Base-by-base conservation (phyloP, 2,797 vertebrate species). In the Halcyon chelicuti region DNA sequence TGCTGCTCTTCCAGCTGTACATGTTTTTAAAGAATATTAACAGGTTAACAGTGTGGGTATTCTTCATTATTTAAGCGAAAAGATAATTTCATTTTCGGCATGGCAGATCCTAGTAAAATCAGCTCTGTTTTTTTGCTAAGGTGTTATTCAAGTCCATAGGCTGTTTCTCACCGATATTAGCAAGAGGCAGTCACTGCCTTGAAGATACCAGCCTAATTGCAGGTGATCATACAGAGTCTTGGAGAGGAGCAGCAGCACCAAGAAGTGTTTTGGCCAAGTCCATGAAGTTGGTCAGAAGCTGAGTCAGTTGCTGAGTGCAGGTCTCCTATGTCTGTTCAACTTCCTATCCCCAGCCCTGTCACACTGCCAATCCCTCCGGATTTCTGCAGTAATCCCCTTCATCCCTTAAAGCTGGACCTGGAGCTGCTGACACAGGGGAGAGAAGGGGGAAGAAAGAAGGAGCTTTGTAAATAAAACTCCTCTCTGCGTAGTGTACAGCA, bases 311-410 rank as follows among this genome's bases (percentile, higher is more conserved):
- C 52, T 0, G 2, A 68, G 77, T 49, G 44, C 76, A 19, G 35
- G 42, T 88, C 73, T 90, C 40, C 40, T 4, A 0, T 67, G 51
- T 54, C 82, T 25, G 18, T 70, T 13, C 44, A 22, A 40, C 14
- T 83, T 89, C 73, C 86, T 94, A 8, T 81, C 89, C 51, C 70
- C 29, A 18, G 44, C 40, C n/a, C 37, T 5, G 7, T 79, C 51
- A 26, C 17, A 0, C 22, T 57, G 62, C 66, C 91, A 60, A 3
- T 67, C 81, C 62, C 63, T 52, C 47, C 0, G 0, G 79, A 77
- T 92, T 88, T 93, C 77, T 67, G 62, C 39, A 31, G 58, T 91
- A 94, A 95, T 94, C 85, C 46, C 44, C 82, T 90, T 96, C 79
- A 75, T 93, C 76, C 67, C 39, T 26, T 40, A 3, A 51, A 70